Base-by-base conservation (phyloP, 2,113 vertebrate genomes). In the Desmodus rotundus region DNA sequence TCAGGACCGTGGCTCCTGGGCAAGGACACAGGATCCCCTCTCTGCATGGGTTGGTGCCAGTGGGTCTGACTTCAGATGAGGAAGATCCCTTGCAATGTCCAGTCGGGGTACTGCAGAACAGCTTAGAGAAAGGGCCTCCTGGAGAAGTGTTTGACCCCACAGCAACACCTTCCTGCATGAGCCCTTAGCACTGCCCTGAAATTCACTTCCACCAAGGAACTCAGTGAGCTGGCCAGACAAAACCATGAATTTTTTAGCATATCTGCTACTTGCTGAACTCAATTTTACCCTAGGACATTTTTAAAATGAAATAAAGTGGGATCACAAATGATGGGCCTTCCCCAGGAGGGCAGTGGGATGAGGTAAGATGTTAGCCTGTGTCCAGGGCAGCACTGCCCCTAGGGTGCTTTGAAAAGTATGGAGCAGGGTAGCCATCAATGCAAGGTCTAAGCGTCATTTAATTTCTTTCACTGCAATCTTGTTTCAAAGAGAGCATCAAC, bases 71-170 rank as follows among this genome's bases (percentile, higher is more conserved):
- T 28, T 47, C 10, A 5, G 3, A 12, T 22, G 28, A 33, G 19
- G 36, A 12, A 28, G 24, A n/a, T 19, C 17, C 31, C n/a, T 12
- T 0, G 24, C 0, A 41, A 2, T 31, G 36, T 3, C 3, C 6
- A 58, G 11, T 24, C 33, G 33, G 24, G 52, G 11, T 78, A 41
- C 15, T n/a, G 31, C 43, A 19, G 31, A 54, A n/a, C 19, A 78
- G 56, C 26, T 47, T 28, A 1, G 1, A 20, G 16, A 7, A 56
- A 50, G 41, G 33, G 20, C 8, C 58, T 58, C 45, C 11, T 7
- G 24, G 41, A 24, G 33, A 73, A 85, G 24, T 14, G 5, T 1
- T 3, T 4, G 5, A 12, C 6, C 17, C 6, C 17, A 33, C 12
- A 38, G 10, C 13, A 13, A 67, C 9, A 0, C 3, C 4, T 10